Evolutionary conservation across 2,113 vertebrate species (phyloP).

Genomic region (Entomyzon cyanotis): DNA sequence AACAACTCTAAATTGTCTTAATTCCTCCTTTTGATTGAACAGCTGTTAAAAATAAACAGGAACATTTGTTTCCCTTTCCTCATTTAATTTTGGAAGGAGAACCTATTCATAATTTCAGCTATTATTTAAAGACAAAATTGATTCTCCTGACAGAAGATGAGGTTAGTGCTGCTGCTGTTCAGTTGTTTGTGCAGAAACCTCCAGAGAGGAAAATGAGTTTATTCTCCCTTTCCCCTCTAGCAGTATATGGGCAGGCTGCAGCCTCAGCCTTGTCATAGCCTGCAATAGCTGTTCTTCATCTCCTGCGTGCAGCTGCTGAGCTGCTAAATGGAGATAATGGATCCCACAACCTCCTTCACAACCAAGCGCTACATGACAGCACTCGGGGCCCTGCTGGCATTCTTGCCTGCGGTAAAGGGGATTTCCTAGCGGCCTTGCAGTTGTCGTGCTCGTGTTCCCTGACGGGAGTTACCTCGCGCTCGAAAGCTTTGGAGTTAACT

Average conservation of each 20-base stretch:
- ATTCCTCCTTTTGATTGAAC: constrained; percentile 5
- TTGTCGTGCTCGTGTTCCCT: background rate
- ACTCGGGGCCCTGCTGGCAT: background rate
- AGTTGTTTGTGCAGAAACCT: constrained; percentile 18
- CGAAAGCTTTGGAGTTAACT: background rate
- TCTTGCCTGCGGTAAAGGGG: background rate
- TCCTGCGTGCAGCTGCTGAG: background rate
- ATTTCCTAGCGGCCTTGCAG: background rate
- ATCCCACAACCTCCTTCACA: background rate
- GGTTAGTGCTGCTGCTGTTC: background rate
- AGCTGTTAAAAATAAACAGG: background rate
- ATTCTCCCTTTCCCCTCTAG: background rate
- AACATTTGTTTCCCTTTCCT: constrained; percentile 23
- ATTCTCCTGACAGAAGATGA: background rate
- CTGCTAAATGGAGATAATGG: constrained; percentile 28
- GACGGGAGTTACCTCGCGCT: background rate
- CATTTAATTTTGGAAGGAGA: constrained; percentile 13
- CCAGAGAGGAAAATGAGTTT: constrained; percentile 3
- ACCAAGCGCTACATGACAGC: background rate
- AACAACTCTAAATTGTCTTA: background rate
- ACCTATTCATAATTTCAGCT: background rate
- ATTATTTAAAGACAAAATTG: background rate
- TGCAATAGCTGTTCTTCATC: background rate
- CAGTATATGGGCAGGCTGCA: background rate
- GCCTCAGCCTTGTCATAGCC: background rate